Evolutionary conservation across 2,797 vertebrate genomes (phyloP).

Genomic region (Loris lydekkerianus): DNA sequence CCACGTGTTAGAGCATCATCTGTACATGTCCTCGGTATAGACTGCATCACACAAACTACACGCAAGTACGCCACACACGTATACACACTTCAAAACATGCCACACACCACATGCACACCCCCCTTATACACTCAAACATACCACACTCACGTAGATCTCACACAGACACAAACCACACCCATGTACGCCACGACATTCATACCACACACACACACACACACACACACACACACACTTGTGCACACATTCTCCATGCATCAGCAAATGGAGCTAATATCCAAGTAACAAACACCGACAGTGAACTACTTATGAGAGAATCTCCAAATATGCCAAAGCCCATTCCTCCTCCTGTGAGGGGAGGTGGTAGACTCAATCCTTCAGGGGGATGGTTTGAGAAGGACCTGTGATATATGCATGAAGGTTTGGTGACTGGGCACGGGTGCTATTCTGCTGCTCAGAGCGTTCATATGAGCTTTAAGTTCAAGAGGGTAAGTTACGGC

Average conservation of each 20-base stretch:
- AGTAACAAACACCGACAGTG: background rate
- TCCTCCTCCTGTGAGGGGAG: background rate
- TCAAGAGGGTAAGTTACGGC: background rate
- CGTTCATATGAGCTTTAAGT: background rate
- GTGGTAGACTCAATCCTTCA: background rate
- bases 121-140: no score
- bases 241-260: background rate
- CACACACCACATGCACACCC: background rate
- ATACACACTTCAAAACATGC: background rate
- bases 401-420: background rate
- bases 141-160: background rate
- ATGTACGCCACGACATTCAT: background rate
- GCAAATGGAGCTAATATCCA: background rate
- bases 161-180: background rate
- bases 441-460: background rate
- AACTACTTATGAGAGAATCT: background rate
- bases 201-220: background rate
- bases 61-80: rapidly evolving
- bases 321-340: background rate
- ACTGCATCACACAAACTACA: background rate
- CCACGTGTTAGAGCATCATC: background rate
- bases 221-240: no score
- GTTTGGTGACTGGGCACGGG: background rate
- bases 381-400: background rate
- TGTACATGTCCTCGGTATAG: background rate